phyloP scores from a whole-genome alignment of 2,113 vertebrate species.

The Ellobius talpinus region DNA sequence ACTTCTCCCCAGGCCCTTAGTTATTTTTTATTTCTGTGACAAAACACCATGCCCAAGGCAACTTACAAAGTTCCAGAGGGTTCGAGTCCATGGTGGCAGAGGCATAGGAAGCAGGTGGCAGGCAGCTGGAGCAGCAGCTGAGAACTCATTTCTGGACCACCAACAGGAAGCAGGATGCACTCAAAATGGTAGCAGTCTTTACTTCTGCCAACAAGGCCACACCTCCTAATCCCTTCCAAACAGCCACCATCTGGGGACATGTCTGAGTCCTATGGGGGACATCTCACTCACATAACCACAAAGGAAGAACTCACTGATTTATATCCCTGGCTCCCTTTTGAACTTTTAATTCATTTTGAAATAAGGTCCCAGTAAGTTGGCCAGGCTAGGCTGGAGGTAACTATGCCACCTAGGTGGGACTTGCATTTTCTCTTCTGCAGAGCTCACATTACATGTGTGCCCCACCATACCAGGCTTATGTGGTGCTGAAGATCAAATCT shows the following conservation, averaged over 20 bases:
- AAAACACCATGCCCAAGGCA: background rate
- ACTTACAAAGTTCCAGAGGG: too few species aligned
- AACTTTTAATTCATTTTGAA: background rate
- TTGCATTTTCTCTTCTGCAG: background rate
- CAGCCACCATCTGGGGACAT: background rate
- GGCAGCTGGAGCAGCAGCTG: background rate
- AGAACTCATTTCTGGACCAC: background rate
- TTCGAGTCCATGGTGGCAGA: background rate
- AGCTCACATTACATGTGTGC: background rate
- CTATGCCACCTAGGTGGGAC: background rate
- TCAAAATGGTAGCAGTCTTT: background rate
- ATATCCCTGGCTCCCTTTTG: background rate
- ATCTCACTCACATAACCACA: background rate
- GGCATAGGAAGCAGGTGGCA: background rate
- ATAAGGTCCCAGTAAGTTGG: background rate
- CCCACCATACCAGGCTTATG: background rate
- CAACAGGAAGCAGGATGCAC: background rate
- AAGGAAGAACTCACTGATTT: background rate
- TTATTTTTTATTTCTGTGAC: background rate
- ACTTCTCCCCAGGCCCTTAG: background rate
- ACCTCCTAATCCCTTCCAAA: background rate
- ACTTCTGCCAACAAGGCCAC: background rate
- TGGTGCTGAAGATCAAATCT: background rate
- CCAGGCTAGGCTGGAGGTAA: background rate
- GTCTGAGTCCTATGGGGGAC: background rate